A percentile compares a stretch with the other conserved stretches of the same genome.
Conservation (phyloP, 2,888 invertebrate genomes). For the Acrobasis suavella region DNA sequence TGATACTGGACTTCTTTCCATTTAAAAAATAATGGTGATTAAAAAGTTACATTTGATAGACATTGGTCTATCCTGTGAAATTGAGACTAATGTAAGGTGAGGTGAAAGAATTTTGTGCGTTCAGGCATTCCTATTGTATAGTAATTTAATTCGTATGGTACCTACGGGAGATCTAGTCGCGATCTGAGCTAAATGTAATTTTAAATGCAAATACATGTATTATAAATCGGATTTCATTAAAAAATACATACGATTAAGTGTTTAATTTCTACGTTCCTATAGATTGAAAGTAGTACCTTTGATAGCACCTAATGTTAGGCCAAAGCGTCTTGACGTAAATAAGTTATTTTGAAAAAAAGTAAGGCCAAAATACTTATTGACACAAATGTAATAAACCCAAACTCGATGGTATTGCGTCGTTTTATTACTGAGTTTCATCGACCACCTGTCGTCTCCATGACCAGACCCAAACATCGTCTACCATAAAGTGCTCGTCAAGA, state of each 20-base stretch:
- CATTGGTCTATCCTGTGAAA: constrained; percentile 13
- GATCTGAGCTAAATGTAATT: constrained; percentile 66
- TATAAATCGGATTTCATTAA: constrained; percentile 77
- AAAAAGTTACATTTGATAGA: neutral
- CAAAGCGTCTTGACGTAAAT: too few relatives aligned
- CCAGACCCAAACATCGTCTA: too few relatives aligned
- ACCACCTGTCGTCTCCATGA: too few relatives aligned
- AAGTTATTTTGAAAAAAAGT: too few relatives aligned
- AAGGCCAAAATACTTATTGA: too few relatives aligned
- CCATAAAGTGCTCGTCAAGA: too few relatives aligned
- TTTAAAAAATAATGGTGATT: neutral
- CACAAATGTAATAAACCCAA: too few relatives aligned
- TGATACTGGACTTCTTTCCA: too few relatives aligned
- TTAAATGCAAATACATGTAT: constrained; percentile 60
- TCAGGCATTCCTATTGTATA: constrained; percentile 22
- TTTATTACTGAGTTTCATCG: too few relatives aligned
- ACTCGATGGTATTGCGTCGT: too few relatives aligned
- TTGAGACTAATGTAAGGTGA: constrained; percentile 4
- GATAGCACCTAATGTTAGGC: too few relatives aligned
- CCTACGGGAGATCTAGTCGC: constrained; percentile 42
- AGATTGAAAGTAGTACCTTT: too few relatives aligned
- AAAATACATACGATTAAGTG: constrained; percentile 55
- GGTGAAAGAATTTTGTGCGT: constrained; percentile 1
- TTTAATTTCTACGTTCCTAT: constrained; percentile 12
- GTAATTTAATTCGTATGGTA: constrained; percentile 33